Evolutionary conservation across 1,140 invertebrate species (phyloP).

Genomic region (Drosophila jambulina): DNA sequence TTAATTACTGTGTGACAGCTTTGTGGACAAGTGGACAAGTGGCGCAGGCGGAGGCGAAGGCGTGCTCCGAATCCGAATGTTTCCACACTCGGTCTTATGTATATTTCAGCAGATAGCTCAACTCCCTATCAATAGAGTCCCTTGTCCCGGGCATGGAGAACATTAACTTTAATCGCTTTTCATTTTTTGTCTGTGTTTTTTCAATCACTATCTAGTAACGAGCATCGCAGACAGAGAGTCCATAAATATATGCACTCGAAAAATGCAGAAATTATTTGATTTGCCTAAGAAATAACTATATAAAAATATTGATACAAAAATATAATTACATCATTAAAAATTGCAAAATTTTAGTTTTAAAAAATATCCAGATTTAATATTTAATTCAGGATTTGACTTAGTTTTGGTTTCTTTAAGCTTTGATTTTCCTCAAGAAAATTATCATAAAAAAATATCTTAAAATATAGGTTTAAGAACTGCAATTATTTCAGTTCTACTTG

Average conservation of each 20-base stretch:
- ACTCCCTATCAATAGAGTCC: slow-evolving; percentile 48
- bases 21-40: slow-evolving; percentile 29
- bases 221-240: slow-evolving; percentile 21
- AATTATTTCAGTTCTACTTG: too few species aligned
- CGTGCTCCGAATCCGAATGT: slow-evolving; percentile 22
- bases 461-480: too few species aligned
- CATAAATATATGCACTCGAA: slow-evolving; percentile 9
- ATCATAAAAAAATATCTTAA: too few species aligned
- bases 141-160: slow-evolving; percentile 28
- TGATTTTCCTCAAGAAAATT: too few species aligned
- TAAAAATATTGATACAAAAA: neutral
- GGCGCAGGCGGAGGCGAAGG: neutral
- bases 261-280: neutral
- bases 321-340: too few species aligned
- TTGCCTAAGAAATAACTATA: neutral
- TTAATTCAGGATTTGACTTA: too few species aligned
- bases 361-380: too few species aligned
- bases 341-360: too few species aligned
- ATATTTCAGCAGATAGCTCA: slow-evolving; percentile 41
- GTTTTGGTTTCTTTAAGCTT: too few species aligned
- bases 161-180: slow-evolving; percentile 51
- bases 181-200: slow-evolving; percentile 35
- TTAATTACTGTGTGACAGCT: slow-evolving; percentile 80
- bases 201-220: slow-evolving; percentile 46
- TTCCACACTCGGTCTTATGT: slow-evolving; percentile 26